Percentiles rank a stretch among this genome's conserved stretches.
These are phyloP conservation scores for Apamea anceps DNA, from an alignment of 2,888 invertebrate species.

Conservation along the genomic window DNA sequence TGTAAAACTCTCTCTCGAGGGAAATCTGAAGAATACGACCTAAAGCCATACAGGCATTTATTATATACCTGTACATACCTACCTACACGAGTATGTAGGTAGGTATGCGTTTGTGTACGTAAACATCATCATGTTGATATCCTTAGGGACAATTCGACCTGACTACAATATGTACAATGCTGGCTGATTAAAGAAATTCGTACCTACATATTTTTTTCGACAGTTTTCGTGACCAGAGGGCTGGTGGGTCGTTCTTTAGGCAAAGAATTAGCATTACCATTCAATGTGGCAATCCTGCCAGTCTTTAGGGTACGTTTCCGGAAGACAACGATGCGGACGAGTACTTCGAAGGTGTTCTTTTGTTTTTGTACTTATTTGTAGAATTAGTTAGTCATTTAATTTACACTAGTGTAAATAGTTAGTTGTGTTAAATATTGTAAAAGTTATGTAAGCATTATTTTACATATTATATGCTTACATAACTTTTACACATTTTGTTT, in stretches of 20 bases:
- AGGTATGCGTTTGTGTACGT: neutral
- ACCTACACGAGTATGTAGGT: neutral
- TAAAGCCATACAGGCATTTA: slow-evolving; percentile 19
- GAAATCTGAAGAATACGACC: slow-evolving; percentile 43
- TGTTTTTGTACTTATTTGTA: neutral
- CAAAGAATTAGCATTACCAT: neutral
- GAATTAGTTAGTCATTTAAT: neutral
- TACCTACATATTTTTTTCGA: neutral
- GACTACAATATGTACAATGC: neutral
- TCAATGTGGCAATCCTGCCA: neutral
- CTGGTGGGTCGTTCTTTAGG: neutral
- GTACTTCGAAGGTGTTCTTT: neutral
- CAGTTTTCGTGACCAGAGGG: neutral
- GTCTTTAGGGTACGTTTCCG: neutral
- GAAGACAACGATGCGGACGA: neutral
- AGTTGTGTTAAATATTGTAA: too few relatives aligned
- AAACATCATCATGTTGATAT: slow-evolving; percentile 4
- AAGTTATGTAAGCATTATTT: too few relatives aligned
- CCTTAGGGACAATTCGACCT: neutral
- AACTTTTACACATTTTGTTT: too few relatives aligned
- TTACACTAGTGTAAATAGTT: too few relatives aligned
- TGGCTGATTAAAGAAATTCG: neutral
- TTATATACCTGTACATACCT: neutral
- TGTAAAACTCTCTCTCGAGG: slow-evolving; percentile 41
- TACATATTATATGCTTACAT: too few relatives aligned